phyloP scores from a whole-genome alignment of 2,888 invertebrate species.

The Tipula helvola region DNA sequence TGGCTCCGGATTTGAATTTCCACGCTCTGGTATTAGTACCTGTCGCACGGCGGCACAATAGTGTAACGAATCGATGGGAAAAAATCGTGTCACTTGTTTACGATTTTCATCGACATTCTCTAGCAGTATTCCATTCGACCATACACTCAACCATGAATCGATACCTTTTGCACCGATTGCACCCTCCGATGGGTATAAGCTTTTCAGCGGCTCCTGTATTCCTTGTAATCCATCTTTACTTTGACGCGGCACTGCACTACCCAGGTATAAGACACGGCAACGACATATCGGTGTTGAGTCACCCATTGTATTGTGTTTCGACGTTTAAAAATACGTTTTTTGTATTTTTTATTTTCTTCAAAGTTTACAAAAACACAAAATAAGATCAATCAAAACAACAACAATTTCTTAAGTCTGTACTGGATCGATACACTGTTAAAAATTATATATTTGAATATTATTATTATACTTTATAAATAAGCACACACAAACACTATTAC shows the following conservation, averaged over 20 bases:
- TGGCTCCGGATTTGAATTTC: constrained; percentile 53
- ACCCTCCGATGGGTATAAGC: constrained; percentile 91
- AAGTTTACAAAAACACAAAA: neutral
- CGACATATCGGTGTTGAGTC: constrained; percentile 91
- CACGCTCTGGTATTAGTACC: constrained; percentile 56
- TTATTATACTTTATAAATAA: neutral
- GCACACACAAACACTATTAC: constrained; percentile 8
- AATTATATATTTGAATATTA: neutral
- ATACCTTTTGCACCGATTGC: constrained; percentile 79
- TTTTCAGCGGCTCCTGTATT: constrained; percentile 92
- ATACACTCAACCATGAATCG: constrained; percentile 93
- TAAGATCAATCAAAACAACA: neutral
- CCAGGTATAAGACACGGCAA: constrained; percentile 92
- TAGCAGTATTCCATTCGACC: constrained; percentile 88
- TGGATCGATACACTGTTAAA: neutral
- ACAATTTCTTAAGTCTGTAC: neutral
- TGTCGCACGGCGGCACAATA: constrained; percentile 93
- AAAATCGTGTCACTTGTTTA: constrained; percentile 87
- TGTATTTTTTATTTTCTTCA: neutral
- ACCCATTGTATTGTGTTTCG: constrained; percentile 33
- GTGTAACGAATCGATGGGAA: constrained; percentile 88
- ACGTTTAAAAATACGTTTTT: constrained; percentile 7
- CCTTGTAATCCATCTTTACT: constrained; percentile 96
- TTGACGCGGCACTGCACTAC: constrained; percentile 91
- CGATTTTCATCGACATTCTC: constrained; percentile 96